phyloP scores from a whole-genome alignment of 2,113 vertebrate genomes.

The Silurus asotus region DNA sequence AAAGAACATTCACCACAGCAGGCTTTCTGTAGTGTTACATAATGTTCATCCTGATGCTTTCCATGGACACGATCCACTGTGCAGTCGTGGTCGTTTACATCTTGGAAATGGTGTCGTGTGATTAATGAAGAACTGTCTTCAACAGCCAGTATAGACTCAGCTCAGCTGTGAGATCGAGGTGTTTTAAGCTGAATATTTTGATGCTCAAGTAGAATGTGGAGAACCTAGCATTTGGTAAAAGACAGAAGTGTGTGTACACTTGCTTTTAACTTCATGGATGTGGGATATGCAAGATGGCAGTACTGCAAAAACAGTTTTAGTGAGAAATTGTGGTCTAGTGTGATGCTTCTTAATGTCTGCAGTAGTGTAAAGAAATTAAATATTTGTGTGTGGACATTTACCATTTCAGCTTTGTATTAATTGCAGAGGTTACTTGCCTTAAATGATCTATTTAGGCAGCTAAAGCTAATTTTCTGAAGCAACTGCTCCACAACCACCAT shows the following conservation, averaged over 20 bases:
- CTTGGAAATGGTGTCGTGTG: not conserved
- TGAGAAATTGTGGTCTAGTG: not conserved
- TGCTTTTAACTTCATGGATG: not conserved
- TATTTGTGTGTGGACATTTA: not conserved
- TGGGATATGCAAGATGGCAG: not conserved
- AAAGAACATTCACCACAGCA: not conserved
- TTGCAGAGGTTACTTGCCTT: not conserved
- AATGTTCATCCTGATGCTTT: conserved; percentile 28
- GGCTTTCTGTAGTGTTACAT: conserved; percentile 11
- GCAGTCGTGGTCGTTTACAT: not conserved
- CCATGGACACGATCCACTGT: not conserved
- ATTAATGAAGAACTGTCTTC: conserved; percentile 4
- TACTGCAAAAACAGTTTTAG: not conserved
- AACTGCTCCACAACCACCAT: not conserved
- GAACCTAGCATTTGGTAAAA: not conserved
- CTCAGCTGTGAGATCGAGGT: not conserved
- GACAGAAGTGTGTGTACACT: not conserved
- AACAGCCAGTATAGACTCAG: not conserved
- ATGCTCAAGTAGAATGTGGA: not conserved
- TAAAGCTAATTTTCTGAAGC: not conserved
- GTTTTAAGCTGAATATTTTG: not conserved
- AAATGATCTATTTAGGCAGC: not conserved
- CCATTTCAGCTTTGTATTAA: not conserved
- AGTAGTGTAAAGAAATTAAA: not conserved
- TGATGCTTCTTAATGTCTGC: not conserved